phyloP scores from a whole-genome alignment of 2,113 vertebrate genomes.

The Toxotes chatareus region DNA sequence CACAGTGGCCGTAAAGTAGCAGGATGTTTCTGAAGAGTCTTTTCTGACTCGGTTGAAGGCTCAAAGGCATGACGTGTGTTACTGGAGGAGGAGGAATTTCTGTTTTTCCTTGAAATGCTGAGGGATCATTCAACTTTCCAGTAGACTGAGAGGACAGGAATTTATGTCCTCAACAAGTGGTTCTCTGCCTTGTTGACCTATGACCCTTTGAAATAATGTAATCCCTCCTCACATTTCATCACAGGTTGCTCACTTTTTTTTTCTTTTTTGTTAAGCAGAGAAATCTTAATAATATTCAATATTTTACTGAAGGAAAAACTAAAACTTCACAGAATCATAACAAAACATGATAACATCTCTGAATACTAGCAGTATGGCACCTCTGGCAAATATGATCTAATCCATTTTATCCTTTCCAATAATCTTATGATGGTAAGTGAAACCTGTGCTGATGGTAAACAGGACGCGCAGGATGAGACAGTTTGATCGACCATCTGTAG shows the following conservation, averaged over 20 bases:
- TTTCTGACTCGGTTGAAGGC: not conserved
- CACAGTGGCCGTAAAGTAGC: not conserved
- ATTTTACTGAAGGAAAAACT: not conserved
- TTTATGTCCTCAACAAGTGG: not conserved
- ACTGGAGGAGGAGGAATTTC: not conserved
- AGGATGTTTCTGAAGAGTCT: slow-evolving; percentile 3
- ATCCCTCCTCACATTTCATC: not conserved
- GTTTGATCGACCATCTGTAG: not conserved
- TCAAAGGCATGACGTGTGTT: not conserved
- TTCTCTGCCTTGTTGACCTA: not conserved
- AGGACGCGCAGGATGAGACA: not conserved
- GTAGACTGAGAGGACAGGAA: not conserved
- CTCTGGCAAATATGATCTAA: not conserved
- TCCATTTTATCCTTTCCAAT: not conserved
- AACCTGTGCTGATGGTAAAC: not conserved
- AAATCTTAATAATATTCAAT: not conserved
- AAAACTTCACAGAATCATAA: not conserved
- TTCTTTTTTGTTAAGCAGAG: not conserved
- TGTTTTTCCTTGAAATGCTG: not conserved
- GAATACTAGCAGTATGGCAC: not conserved
- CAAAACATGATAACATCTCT: not conserved
- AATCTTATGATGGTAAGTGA: not conserved
- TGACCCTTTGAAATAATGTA: not conserved
- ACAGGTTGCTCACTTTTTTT: not conserved
- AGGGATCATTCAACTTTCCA: not conserved